Conservation (phyloP, 2,797 vertebrate genomes). For the Huso huso region DNA sequence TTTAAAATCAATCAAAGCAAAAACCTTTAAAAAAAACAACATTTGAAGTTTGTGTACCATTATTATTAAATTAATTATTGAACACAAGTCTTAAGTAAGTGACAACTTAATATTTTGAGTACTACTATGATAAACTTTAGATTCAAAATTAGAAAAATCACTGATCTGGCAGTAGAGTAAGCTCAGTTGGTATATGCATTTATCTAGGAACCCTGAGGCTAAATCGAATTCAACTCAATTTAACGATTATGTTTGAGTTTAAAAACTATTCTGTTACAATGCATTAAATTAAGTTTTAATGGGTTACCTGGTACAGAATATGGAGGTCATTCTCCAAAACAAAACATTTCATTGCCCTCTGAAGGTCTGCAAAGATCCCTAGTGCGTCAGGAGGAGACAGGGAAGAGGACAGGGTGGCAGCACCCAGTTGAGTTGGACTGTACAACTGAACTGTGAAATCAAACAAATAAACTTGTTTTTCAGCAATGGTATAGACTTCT, state of each 20-base stretch:
- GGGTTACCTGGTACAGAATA: conserved; percentile 80
- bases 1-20: conserved; percentile 13
- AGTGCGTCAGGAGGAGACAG: conserved; percentile 85
- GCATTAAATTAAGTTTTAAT: neutral
- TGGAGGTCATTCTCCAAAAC: conserved; percentile 94
- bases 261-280: neutral
- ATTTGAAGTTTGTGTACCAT: conserved; percentile 5
- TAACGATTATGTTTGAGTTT: too few relatives aligned
- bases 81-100: neutral
- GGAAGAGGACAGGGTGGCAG: conserved; percentile 87
- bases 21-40: conserved; percentile 22
- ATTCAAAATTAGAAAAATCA: too few relatives aligned
- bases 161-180: too few relatives aligned
- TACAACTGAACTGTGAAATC: conserved; percentile 60
- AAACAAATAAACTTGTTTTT: neutral
- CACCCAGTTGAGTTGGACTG: conserved; percentile 83
- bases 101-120: too few relatives aligned
- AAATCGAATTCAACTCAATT: too few relatives aligned
- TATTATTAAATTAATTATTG: conserved; percentile 7
- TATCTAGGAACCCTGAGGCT: too few relatives aligned
- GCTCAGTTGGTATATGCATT: neutral
- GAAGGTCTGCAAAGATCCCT: conserved; percentile 92
- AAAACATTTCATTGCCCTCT: conserved; percentile 95
- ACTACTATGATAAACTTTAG: too few relatives aligned
- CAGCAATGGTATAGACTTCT: too few relatives aligned